Base-by-base conservation (phyloP, 1,140 invertebrate species). In the Drosophila tsacasi region DNA sequence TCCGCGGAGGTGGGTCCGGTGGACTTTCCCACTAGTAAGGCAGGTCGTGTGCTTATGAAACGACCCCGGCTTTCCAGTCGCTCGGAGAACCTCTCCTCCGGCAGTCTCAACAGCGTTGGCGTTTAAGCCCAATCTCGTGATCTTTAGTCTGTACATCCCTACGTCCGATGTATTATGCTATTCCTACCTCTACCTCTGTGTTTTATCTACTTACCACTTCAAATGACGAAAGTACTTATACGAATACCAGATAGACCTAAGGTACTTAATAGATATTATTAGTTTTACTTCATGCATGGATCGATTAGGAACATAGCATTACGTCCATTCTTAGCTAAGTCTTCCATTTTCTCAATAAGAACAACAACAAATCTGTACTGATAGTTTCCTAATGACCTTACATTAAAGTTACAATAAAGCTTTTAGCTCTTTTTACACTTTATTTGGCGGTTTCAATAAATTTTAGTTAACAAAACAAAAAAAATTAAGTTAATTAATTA, bases 21-120 rank as follows among this genome's bases (percentile, higher is more conserved):
- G 32, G 69, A 75, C 49, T 13, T 57, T 15, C 6, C 54, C 35
- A 12, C 54, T n/a, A 78, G 76, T 19, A 90, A 90, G 44, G 52
- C 82, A 1, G 49, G 71, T 12, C 85, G 85, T 27, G 85, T 89
- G 23, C 78, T 89, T 13, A 62, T 85, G 42, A 89, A 89, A 27
- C 86, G 91, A 9, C 59, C 83, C 19, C 83, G 91, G 15, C 39
- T 92, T 17, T 79, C 91, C 44, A 92, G 91, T 55, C 91, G 83
- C 35, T 92, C 83, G 6, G 91, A 92, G 49, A 92, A 91, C 47
- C 79, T 92, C 0, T 92, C 91, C 4, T 91, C 91, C 17, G 91
- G 91, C 39, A 92, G 91, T 64, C 72, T 92, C 9, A 92, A 92
- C 46, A 92, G 91, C 47, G 86, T 92, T 7, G 91, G 91, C 49